phyloP scores from a whole-genome alignment of 2,888 invertebrate species.

The Prenolepis imparis region DNA sequence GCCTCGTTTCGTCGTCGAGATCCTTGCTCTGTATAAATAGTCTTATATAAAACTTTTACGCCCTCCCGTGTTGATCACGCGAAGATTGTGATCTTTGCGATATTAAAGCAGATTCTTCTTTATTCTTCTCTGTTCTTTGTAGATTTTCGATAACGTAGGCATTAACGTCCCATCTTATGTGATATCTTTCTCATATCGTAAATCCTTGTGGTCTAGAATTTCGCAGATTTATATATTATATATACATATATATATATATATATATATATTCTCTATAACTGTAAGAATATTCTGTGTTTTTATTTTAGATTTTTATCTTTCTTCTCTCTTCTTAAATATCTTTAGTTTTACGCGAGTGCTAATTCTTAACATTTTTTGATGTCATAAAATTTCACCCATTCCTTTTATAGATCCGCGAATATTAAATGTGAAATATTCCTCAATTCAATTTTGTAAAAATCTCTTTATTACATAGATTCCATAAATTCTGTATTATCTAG shows the following conservation, averaged over 20 bases:
- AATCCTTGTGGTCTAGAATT: conserved; percentile 15
- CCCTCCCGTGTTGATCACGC: background rate
- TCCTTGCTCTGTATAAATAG: background rate
- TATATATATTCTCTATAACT: background rate
- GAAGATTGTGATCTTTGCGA: background rate
- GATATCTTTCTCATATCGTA: conserved; percentile 16
- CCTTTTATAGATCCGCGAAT: background rate
- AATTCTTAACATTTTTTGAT: background rate
- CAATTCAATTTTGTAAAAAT: background rate
- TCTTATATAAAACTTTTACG: conserved; percentile 12
- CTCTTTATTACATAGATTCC: background rate
- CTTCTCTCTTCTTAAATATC: background rate
- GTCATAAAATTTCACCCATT: background rate
- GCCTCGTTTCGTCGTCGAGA: conserved; percentile 2
- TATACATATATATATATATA: background rate
- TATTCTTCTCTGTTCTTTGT: conserved; percentile 12
- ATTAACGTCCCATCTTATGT: conserved; percentile 4
- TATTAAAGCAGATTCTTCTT: background rate
- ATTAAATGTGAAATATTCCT: background rate
- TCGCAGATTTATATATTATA: conserved; percentile 20
- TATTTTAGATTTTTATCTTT: background rate
- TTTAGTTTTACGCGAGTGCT: conserved; percentile 15
- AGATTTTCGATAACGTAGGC: conserved; percentile 6
- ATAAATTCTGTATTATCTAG: background rate
- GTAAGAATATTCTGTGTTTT: background rate